Evolutionary conservation across 2,113 vertebrate genomes (phyloP).

Genomic region (Etheostoma spectabile): DNA sequence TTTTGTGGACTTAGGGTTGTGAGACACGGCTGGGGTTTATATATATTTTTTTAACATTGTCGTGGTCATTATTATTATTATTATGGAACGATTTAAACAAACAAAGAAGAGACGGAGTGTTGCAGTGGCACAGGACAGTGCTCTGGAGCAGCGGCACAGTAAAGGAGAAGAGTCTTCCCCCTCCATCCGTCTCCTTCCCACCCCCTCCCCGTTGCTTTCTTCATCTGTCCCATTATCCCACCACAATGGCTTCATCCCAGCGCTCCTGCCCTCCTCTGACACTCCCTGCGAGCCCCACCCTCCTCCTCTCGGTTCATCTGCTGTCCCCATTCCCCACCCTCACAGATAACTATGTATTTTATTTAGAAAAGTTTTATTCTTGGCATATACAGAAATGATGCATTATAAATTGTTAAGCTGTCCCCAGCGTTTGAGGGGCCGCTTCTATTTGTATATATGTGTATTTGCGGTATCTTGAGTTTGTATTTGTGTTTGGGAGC

Average conservation of each 20-base stretch:
- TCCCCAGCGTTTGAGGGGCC: constrained; percentile 54
- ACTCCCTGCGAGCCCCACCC: constrained; percentile 22
- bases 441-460: constrained; percentile 87
- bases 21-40: constrained; percentile 76
- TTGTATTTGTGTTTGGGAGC: constrained; percentile 77
- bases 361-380: constrained; percentile 89
- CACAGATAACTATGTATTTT: constrained; percentile 86
- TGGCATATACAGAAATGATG: constrained; percentile 86
- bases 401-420: constrained; percentile 82
- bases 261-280: constrained; percentile 36
- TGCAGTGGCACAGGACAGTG: constrained; percentile 54
- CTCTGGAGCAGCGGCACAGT: constrained; percentile 53
- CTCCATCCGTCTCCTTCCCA: constrained; percentile 33
- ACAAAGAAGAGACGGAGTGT: constrained; percentile 52
- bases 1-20: constrained; percentile 74
- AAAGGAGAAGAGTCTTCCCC: constrained; percentile 58
- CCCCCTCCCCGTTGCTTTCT: constrained; percentile 6
- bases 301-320: constrained; percentile 69
- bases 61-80: constrained; percentile 70
- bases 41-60: constrained; percentile 77
- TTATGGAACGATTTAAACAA: constrained; percentile 63
- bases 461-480: constrained; percentile 84
- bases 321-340: constrained; percentile 58
- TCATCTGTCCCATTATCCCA: constrained; percentile 41
- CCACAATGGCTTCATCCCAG: constrained; percentile 22